Conservation (phyloP, 2,888 invertebrate species). For the Iphiclides podalirius region DNA sequence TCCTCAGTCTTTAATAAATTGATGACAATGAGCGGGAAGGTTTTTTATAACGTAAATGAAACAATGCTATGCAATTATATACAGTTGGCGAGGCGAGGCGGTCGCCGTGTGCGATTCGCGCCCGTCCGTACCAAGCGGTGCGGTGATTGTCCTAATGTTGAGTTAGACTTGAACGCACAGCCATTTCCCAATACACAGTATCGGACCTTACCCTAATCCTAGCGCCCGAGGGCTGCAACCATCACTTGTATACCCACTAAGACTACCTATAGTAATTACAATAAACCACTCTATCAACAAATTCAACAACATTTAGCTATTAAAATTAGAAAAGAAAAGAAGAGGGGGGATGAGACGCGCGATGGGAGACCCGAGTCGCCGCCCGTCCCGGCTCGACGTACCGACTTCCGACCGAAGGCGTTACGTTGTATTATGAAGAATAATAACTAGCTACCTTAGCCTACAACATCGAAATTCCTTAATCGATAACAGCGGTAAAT, state of each 20-base stretch:
- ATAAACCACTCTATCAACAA: slow-evolving; percentile 77
- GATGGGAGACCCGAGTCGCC: slow-evolving; percentile 26
- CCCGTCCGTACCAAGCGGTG: slow-evolving; percentile 35
- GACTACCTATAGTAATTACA: slow-evolving; percentile 65
- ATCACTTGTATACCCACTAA: slow-evolving; percentile 59
- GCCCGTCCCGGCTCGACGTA: slow-evolving; percentile 25
- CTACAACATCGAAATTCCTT: slow-evolving; percentile 62
- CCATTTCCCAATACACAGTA: slow-evolving; percentile 69
- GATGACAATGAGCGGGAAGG: slow-evolving; percentile 78
- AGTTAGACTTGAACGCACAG: slow-evolving; percentile 72
- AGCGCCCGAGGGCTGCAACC: slow-evolving; percentile 63
- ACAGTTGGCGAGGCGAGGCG: slow-evolving; percentile 54
- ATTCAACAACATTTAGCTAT: slow-evolving; percentile 79
- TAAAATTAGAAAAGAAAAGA: slow-evolving; percentile 56
- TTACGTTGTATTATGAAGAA: slow-evolving; percentile 41
- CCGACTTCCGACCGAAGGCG: slow-evolving; percentile 24
- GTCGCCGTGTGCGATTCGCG: slow-evolving; percentile 30
- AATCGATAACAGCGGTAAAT: slow-evolving; percentile 45
- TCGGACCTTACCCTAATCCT: slow-evolving; percentile 58
- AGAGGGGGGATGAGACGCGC: slow-evolving; percentile 50
- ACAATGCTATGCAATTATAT: slow-evolving; percentile 75
- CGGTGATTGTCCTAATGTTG: slow-evolving; percentile 59
- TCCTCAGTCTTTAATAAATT: slow-evolving; percentile 80
- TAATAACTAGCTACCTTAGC: slow-evolving; percentile 64
- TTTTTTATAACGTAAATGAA: slow-evolving; percentile 63